Base-by-base conservation (phyloP, 2,888 invertebrate genomes). In the Pristionchus arcanus region DNA sequence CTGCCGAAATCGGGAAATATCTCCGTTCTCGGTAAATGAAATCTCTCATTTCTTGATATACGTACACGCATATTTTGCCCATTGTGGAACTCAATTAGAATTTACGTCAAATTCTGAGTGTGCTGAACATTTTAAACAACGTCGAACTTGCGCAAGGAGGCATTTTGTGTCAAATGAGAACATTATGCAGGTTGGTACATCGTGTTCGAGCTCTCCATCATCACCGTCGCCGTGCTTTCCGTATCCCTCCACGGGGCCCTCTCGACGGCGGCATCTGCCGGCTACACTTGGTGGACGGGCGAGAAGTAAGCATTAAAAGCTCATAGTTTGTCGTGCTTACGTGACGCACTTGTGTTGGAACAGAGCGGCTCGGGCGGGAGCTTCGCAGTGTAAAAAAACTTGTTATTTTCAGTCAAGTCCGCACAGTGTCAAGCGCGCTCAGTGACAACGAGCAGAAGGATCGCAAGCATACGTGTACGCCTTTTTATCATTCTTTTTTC, bases 151-250 rank as follows among this genome's bases (percentile, higher is more conserved):
- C 42, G 42, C 42, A n/a, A n/a, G n/a, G n/a, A n/a, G n/a, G n/a
- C n/a, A n/a, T n/a, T n/a, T 49, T 49, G 9, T 49, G 42, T 13
- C 42, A 49, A 9, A 0, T 13, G 9, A 49, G 13, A 49, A 9
- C 42, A 74, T 74, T 74, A 1, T 13, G 37, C 84, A 85, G 84
- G 84, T 11, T 59, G 55, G 84, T 85, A 85, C 84, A 85, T 85
- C 59, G 31, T 85, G 25, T 25, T 59, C 84, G 84, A 85, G 59
- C 49, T 85, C 11, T 1, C 16, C 7, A 31, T 85, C 34, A 85
- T 85, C 55, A 85, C 84, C 9, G 15, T 9, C 2, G 84, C 84
- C 21, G 84, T 85, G 55, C 37, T 85, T n/a, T 59, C 59, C 11
- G 84, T 85, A 0, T 85, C 49, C 13, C 84, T 81, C 0, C 81